Percentiles rank a stretch among this genome's conserved stretches.
phyloP scores from a whole-genome alignment of 2,113 vertebrate genomes.

The Pampusana beccarii region DNA sequence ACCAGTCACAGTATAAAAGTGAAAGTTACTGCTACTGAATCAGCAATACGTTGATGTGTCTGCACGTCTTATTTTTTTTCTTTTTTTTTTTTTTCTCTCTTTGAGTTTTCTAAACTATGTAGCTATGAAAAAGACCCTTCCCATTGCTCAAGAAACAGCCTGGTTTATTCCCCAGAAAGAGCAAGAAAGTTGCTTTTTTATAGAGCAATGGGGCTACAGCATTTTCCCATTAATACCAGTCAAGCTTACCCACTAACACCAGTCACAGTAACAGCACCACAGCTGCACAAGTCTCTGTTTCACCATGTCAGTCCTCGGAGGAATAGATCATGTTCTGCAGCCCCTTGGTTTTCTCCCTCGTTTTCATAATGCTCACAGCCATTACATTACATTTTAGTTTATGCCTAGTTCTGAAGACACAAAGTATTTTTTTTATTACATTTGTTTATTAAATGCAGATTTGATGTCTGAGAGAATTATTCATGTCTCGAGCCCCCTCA shows the following conservation, averaged over 20 bases:
- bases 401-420: neutral
- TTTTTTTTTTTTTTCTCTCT: neutral
- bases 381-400: neutral
- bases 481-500: neutral
- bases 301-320: neutral
- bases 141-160: neutral
- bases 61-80: neutral
- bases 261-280: neutral
- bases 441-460: slow-evolving; percentile 13
- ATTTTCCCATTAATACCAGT: neutral
- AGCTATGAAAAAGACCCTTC: neutral
- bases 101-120: neutral
- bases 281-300: neutral
- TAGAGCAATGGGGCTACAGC: neutral
- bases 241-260: neutral
- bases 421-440: neutral
- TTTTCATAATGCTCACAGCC: neutral
- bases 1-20: neutral
- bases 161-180: neutral
- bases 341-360: neutral
- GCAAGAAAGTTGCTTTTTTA: neutral
- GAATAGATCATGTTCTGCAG: neutral
- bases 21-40: neutral
- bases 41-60: neutral
- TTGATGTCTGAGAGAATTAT: neutral